Evolutionary conservation across 2,888 invertebrate species (phyloP).

Genomic region (Colostygia pectinataria): DNA sequence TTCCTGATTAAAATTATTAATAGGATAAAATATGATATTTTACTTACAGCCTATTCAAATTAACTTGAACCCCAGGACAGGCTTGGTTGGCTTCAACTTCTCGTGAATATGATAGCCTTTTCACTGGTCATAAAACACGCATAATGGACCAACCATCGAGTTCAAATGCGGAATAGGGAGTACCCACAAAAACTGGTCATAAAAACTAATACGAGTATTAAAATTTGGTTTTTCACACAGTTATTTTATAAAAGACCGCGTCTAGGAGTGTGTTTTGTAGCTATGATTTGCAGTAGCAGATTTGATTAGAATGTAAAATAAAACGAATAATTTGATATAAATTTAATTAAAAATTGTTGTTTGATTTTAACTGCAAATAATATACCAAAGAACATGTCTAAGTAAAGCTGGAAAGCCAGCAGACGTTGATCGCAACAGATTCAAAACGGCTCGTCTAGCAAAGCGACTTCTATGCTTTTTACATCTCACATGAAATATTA

Average conservation of each 20-base stretch:
- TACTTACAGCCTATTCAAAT: slow-evolving; percentile 1
- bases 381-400: slow-evolving; percentile 72
- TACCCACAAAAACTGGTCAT: too few species aligned
- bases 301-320: slow-evolving; percentile 33
- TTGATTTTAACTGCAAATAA: slow-evolving; percentile 77
- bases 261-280: too few species aligned
- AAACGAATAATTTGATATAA: slow-evolving; percentile 71
- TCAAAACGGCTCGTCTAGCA: slow-evolving; percentile 60
- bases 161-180: too few species aligned
- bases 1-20: slow-evolving; percentile 72
- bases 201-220: too few species aligned
- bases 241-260: too few species aligned
- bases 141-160: too few species aligned
- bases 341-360: slow-evolving; percentile 81
- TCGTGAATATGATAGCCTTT: too few species aligned
- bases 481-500: slow-evolving; percentile 3
- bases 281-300: background rate
- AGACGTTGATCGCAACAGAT: slow-evolving; percentile 58
- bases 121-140: too few species aligned
- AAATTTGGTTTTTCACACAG: too few species aligned
- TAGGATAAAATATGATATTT: slow-evolving; percentile 28
- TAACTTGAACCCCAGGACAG: too few species aligned
- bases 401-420: slow-evolving; percentile 63
- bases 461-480: slow-evolving; percentile 23
- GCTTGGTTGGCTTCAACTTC: too few species aligned